Conservation (phyloP, 2,797 vertebrate genomes). For the Mormyrus hasselquistii region DNA sequence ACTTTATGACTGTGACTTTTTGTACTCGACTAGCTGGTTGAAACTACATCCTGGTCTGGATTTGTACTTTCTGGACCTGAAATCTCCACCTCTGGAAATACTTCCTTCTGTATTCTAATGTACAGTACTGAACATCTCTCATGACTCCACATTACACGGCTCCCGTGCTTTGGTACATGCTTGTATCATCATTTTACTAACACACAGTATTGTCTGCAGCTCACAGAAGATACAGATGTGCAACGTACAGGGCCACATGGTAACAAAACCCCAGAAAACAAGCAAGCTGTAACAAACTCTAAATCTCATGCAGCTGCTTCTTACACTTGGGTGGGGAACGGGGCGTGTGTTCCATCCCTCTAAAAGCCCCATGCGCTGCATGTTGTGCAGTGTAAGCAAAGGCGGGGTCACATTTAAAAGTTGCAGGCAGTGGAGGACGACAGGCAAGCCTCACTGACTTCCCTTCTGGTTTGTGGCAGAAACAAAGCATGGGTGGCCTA, state of each 20-base stretch:
- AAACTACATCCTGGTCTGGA: too few relatives aligned
- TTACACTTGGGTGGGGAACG: neutral
- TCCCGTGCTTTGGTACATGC: neutral
- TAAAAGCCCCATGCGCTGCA: neutral
- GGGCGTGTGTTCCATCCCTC: neutral
- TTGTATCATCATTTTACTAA: neutral
- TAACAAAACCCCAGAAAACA: neutral
- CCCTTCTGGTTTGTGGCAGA: neutral
- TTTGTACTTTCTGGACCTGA: too few relatives aligned
- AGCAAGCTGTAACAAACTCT: neutral
- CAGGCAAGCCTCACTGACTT: neutral
- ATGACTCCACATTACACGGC: neutral
- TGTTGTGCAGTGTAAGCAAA: neutral
- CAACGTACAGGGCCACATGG: neutral
- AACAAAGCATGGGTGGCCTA: constrained; percentile 3
- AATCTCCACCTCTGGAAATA: too few relatives aligned
- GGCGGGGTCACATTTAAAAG: constrained; percentile 6
- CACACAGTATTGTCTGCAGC: neutral
- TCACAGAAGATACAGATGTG: neutral
- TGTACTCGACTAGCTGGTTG: too few relatives aligned
- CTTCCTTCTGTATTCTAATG: too few relatives aligned
- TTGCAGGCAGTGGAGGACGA: neutral
- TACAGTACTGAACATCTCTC: neutral
- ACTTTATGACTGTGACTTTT: too few relatives aligned
- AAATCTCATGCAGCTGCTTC: constrained; percentile 5